Percentiles rank a stretch among this genome's conserved stretches.
Evolutionary conservation across 2,888 invertebrate species (phyloP).

Genomic region (Drosophila hamatofila): DNA sequence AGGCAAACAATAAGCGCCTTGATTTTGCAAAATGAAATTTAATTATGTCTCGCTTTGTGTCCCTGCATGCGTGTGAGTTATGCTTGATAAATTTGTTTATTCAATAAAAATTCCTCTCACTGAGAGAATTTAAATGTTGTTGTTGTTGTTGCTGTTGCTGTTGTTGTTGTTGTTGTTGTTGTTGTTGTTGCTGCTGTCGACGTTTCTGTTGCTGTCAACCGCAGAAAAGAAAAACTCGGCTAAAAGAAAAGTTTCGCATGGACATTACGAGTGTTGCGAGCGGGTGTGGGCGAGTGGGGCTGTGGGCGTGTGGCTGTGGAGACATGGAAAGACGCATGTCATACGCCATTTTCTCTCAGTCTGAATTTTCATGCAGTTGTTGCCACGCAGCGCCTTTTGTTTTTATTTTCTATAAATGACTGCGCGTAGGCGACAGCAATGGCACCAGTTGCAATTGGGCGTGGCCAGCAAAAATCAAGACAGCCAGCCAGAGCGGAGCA

Average conservation of each 20-base stretch:
- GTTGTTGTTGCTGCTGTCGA: conserved; percentile 6
- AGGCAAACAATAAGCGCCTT: conserved; percentile 69
- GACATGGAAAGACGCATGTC: conserved; percentile 51
- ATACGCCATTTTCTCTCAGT: conserved; percentile 56
- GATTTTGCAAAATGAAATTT: conserved; percentile 75
- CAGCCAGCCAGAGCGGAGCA: conserved; percentile 35
- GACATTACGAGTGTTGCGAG: conserved; percentile 34
- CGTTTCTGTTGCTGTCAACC: conserved; percentile 58
- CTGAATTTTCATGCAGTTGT: conserved; percentile 56
- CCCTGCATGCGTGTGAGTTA: conserved; percentile 22
- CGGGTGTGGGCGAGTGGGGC: neutral
- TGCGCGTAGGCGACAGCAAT: conserved; percentile 25
- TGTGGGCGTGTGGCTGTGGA: neutral
- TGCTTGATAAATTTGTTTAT: conserved; percentile 70
- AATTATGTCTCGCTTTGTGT: conserved; percentile 65
- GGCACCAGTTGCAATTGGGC: conserved; percentile 51
- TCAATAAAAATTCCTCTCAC: conserved; percentile 63
- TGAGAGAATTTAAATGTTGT: conserved; percentile 57
- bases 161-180: conserved; percentile 54
- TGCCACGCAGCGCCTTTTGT: conserved; percentile 37
- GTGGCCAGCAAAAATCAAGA: conserved; percentile 60
- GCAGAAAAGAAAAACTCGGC: conserved; percentile 53
- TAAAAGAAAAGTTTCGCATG: conserved; percentile 69
- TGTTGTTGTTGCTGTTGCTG: conserved; percentile 30
- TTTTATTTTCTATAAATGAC: conserved; percentile 49